Evolutionary conservation across 2,888 invertebrate genomes (phyloP), one percentile per base, ranked within the genome.

Genomic region (Liposcelis brunnea): DNA sequence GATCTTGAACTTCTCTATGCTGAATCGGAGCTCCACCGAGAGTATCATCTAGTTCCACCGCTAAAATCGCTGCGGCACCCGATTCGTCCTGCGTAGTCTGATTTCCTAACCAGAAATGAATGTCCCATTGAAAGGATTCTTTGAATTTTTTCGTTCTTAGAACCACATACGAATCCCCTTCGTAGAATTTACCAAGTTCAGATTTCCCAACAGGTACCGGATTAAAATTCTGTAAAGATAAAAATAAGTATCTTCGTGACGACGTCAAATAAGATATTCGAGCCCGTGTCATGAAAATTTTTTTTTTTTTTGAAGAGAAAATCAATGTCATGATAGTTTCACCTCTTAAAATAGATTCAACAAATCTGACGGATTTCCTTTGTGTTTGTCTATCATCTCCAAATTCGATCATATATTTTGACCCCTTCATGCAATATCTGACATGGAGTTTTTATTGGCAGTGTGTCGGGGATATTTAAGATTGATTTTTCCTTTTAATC

Each of bases 21-120:
- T 91, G 87, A 1, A 89, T 73, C 0, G 90, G 86, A 1, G 72
- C 76, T 0, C 90, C 90, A 8, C 80, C 77, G 33, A 91, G 72
- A 48, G 75, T 72, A 56, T 90, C 86, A 55, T 90, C 90, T 44
- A 91, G 63, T 46, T 86, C 85, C 0, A 91, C 85, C 0, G 85
- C 75, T 50, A 78, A 62, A 45, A 81, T 80, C 47, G 82, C 82
- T 0, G 81, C 81, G 2, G 80, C 72, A 1, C 81, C 81, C 2
- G 79, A 71, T 63, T 82, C 82, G 60, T 82, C 82, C 59, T 79
- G 79, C 0, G 77, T 72, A 0, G 84, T 82, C 56, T 83, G 72
- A 35, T 73, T 73, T 31, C 89, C 90, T 35, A 90, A 70, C 89
- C 90, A 90, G 64, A 82, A 90, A 62, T 87, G 84, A 43, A 87